Evolutionary conservation across 1,140 invertebrate genomes (phyloP), one percentile per base, ranked within the genome.

Genomic region (Atopsyche davidsoni): DNA sequence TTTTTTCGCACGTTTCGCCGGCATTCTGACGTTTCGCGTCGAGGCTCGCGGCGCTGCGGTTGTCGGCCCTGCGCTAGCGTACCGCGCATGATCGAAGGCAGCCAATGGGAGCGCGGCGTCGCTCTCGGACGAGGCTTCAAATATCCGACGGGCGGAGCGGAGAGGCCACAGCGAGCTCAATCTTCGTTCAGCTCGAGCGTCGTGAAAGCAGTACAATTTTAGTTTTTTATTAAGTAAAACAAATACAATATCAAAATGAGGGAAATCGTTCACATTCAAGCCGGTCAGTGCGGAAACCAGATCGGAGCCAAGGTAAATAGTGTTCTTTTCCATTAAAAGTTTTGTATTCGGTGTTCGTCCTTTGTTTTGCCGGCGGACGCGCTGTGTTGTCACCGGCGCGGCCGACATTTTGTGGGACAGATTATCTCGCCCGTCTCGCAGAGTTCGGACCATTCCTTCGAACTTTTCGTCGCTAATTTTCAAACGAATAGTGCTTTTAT

Each of bases 261-360:
- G 63, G 83, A 86, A 77, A 86, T 86, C 62, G 82, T 86, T 55
- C 84, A 86, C 64, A 70, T 86, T 52, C 83, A 86, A 66, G 82
- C 81, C 51, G 83, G 84, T 53, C 84, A 86, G 66, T 86, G 83
- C 63, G 83, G 83, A 46, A 86, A 86, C 65, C 83, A 85, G 65
- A 85, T 85, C 59, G 83, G 83, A 60, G 79, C 82, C 3, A 85
- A 85, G 75, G 81, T 83, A 70, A 47, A 28, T 47, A 39, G 46
- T 47, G 46, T 38, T 28, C 34, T 28, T 28, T 21, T 24, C 7
- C n/a, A n/a, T n/a, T n/a, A n/a, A n/a, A n/a, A n/a, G n/a, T 19
- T 9, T 23, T 21, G 24, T 14, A 21, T 47, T n/a, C 35, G 13
- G 34, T 38, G 34, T 24, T 47, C 39, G 24, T 39, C 1, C 38